Evolutionary conservation across 1,140 invertebrate genomes (phyloP).

Genomic region (Nilaparvata lugens): DNA sequence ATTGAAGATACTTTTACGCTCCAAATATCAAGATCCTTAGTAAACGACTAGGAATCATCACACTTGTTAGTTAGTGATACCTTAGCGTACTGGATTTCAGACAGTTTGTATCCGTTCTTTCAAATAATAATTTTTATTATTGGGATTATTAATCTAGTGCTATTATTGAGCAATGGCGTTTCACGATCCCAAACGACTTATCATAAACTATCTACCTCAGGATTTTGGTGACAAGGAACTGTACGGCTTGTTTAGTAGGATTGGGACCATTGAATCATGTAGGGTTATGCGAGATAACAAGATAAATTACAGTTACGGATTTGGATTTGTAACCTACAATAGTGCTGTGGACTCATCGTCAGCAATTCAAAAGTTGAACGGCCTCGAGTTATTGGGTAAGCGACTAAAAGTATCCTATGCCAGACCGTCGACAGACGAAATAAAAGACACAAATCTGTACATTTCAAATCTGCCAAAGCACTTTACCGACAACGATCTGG

Average conservation of each 20-base stretch:
- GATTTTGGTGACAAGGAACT: constrained; percentile 85
- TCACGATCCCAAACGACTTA: constrained; percentile 32
- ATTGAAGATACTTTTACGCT: no score
- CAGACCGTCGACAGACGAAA: constrained; percentile 79
- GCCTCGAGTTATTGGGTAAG: constrained; percentile 78
- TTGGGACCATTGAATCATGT: constrained; percentile 79
- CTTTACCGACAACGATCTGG: constrained; percentile 69
- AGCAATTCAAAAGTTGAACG: constrained; percentile 81
- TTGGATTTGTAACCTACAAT: constrained; percentile 90
- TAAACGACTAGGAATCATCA: no score
- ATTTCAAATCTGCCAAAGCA: constrained; percentile 84
- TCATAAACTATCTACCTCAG: constrained; percentile 93
- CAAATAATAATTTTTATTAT: no score
- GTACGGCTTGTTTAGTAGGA: constrained; percentile 75
- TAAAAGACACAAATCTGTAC: constrained; percentile 92
- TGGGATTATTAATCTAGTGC: no score
- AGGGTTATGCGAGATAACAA: constrained; percentile 87
- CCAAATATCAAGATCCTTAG: no score
- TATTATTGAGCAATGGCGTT: no score
- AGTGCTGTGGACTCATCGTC: constrained; percentile 73
- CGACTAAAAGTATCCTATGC: constrained; percentile 80
- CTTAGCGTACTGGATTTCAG: no score
- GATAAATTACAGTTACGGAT: constrained; percentile 94
- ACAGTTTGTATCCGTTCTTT: no score
- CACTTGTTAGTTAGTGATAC: no score